Evolutionary conservation across 2,113 vertebrate species (phyloP).

Genomic region (Tinamus guttatus): DNA sequence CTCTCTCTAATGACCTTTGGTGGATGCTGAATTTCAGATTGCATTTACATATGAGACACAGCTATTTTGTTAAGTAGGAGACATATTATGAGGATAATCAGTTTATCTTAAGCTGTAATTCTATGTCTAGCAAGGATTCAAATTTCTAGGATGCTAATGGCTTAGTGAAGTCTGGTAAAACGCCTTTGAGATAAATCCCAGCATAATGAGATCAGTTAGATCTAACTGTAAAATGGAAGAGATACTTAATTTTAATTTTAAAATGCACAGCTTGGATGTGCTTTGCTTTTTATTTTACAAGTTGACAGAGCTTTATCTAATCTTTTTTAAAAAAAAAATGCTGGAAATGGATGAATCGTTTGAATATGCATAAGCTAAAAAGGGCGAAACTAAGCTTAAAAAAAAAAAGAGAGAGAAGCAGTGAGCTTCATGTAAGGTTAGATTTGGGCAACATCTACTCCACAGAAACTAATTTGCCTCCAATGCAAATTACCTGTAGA

Average conservation of each 20-base stretch:
- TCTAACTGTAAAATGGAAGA: conserved; percentile 52
- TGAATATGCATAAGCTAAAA: conserved; percentile 22
- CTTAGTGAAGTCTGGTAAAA: conserved; percentile 57
- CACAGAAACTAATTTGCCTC: conserved; percentile 1
- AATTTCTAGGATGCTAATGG: conserved; percentile 60
- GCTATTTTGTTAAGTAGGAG: conserved; percentile 58
- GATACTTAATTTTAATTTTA: conserved; percentile 50
- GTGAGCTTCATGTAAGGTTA: background rate
- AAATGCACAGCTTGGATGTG: conserved; percentile 4
- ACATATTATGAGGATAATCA: conserved; percentile 53
- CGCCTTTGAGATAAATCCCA: conserved; percentile 56
- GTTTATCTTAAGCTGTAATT: conserved; percentile 69
- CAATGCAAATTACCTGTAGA: background rate
- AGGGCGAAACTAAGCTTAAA: background rate
- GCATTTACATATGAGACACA: conserved; percentile 62
- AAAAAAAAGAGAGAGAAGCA: background rate
- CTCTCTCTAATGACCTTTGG: conserved; percentile 15
- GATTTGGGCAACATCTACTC: background rate
- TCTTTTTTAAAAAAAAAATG: background rate
- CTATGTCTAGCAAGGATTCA: conserved; percentile 68
- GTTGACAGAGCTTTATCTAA: conserved; percentile 1
- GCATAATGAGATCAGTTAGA: conserved; percentile 62
- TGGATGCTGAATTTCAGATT: conserved; percentile 40
- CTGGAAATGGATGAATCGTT: conserved; percentile 31
- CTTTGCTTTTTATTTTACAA: conserved; percentile 27